These are phyloP conservation scores for Neogale vison DNA, from an alignment of 2,113 vertebrate species.

Conservation along the genomic window DNA sequence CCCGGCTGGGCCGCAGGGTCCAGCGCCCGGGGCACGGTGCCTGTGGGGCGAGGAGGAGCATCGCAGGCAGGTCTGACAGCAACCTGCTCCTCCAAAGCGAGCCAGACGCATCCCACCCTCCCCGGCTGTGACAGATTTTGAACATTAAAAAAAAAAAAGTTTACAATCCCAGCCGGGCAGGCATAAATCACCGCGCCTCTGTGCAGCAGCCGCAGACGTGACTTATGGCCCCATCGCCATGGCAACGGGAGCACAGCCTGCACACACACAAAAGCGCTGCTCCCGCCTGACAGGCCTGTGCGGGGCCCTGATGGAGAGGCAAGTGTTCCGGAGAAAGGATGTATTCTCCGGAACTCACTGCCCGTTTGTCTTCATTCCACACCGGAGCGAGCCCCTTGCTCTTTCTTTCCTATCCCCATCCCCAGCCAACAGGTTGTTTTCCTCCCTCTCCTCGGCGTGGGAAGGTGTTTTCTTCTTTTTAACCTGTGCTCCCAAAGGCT, in stretches of 20 bases:
- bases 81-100: neutral
- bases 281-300: conserved; percentile 80
- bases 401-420: conserved; percentile 53
- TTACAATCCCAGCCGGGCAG: conserved; percentile 77
- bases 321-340: conserved; percentile 79
- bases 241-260: conserved; percentile 76
- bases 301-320: conserved; percentile 82
- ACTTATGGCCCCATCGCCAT: conserved; percentile 85
- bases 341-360: conserved; percentile 78
- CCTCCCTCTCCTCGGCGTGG: neutral
- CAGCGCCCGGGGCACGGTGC: neutral
- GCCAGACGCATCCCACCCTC: neutral
- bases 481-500: neutral
- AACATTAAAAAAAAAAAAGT: conserved; percentile 79
- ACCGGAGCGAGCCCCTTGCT: conserved; percentile 68
- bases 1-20: neutral
- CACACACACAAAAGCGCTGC: conserved; percentile 82
- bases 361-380: conserved; percentile 84
- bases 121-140: conserved; percentile 58
- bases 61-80: neutral
- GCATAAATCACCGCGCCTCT: conserved; percentile 79
- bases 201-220: conserved; percentile 82
- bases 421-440: conserved; percentile 54
- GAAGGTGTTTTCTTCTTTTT: neutral
- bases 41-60: rapidly evolving